Conservation (phyloP, 2,113 vertebrate genomes). For the Struthidea cinerea region DNA sequence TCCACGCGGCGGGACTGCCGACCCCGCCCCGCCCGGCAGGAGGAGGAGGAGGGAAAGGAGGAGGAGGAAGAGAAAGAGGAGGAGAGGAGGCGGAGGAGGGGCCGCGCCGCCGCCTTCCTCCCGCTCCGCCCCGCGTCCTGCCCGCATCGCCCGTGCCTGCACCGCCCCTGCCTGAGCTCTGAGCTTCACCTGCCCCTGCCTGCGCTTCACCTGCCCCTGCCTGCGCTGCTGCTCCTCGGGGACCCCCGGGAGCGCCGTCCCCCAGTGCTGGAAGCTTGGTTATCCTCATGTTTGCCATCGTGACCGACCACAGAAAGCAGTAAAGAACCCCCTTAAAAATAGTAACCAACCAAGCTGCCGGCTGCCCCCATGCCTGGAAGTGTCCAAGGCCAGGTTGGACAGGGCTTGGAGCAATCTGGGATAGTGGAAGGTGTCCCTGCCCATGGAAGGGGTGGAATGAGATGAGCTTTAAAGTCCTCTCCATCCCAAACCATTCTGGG, state of each 20-base stretch:
- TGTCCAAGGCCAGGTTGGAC: background rate
- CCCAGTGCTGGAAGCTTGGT: background rate
- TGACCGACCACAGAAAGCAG: background rate
- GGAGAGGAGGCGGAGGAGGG: background rate
- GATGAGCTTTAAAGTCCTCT: background rate
- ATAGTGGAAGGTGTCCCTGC: background rate
- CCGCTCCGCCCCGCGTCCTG: background rate
- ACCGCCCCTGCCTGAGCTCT: background rate
- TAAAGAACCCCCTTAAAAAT: background rate
- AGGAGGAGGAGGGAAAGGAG: background rate
- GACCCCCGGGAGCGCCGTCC: background rate
- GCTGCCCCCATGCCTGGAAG: background rate
- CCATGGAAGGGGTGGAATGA: background rate
- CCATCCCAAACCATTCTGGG: background rate
- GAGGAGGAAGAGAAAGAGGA: background rate
- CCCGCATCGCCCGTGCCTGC: too few relatives aligned
- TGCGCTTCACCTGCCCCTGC: background rate
- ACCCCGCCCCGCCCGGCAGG: background rate
- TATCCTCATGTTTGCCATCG: fast-evolving
- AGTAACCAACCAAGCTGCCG: background rate
- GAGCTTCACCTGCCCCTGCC: background rate
- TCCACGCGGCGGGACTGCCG: background rate
- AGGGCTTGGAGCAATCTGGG: background rate
- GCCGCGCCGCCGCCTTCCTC: background rate
- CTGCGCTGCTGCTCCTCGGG: background rate